Base-by-base conservation (phyloP, 2,797 vertebrate species). In the Myripristis murdjan region DNA sequence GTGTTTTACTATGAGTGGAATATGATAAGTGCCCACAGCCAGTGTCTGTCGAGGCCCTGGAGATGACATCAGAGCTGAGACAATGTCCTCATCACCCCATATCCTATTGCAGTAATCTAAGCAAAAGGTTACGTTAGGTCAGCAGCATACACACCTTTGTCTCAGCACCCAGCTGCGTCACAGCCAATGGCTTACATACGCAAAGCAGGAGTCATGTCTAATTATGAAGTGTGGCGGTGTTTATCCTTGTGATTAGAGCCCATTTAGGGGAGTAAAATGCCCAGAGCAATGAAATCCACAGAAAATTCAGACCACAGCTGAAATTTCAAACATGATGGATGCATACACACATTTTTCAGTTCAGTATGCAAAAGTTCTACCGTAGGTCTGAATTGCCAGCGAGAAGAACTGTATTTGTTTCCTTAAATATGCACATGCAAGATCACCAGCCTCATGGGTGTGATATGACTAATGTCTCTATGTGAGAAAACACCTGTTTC, bases 11-110 rank as follows among this genome's bases (percentile, higher is more conserved):
- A 16, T 23, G 15, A 62, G 23, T 65, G 22, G 55, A 23, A 26
- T 9, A 52, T 62, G 35, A 51, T 65, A 28, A 10, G 0, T 41
- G 20, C 18, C 49, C 22, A 43, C 15, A n/a, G 60, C 46, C 6
- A 0, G 41, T 31, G 52, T 54, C 1, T 64, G 20, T 23, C 49
- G 18, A 26, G 24, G 31, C 70, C n/a, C 20, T 26, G 23, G 18
- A 48, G 23, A 51, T 35, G 46, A 72, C 39, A 62, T 53, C 44
- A 48, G 37, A 59, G 54, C 39, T 55, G 28, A 58, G 20, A 10
- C 9, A 31, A 22, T 1, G 0, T 59, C 2, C 59, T 66, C 15
- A 59, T 52, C 37, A 56, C 20, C 5, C 46, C 56, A 61, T 24
- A 33, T 23, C 31, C 12, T 43, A 65, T 22, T 71, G 5, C 46